Evolutionary conservation across 2,113 vertebrate genomes (phyloP), one percentile per base, ranked within the genome.

Genomic region (Pica pica): DNA sequence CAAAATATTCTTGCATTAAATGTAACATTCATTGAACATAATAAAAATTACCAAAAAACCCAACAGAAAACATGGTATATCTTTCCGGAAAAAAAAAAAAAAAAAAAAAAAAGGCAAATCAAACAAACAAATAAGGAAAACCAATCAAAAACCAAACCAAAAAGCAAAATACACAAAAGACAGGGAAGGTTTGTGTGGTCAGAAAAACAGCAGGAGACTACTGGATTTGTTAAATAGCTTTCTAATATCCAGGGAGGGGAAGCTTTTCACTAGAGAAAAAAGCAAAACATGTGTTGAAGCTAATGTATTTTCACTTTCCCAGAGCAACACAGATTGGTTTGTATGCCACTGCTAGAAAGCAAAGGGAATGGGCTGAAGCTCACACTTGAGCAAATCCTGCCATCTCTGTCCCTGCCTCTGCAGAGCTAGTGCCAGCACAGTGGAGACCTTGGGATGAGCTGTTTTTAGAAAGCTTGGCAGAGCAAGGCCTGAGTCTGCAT

Each of bases 401-500:
- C 9, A 39, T 55, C 27, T 37, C 77, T 65, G 41, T 44, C 68
- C 55, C 64, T 92, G 67, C 64, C 47, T 71, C 84, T 89, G 84
- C 90, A 87, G 55, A 70, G 63, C 41, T 33, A 16, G n/a, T 84
- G 70, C 63, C 79, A 94, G 80, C 73, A 75, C 11, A 42, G 52
- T 4, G 35, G 46, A 92, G 69, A 77, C 70, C 46, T 67, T 44
- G 46, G 71, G 82, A 93, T 46, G 55, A 75, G 71, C 87, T 89
- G 77, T 23, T 94, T 96, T 92, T 78, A 84, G 91, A 89, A 59
- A 50, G 30, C 57, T 76, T 80, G 80, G 68, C 91, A 91, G 41
- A 88, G 44, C 24, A 75, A 71, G 24, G 26, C 41, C 69, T 39
- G 24, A 31, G 41, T 31, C 31, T 90, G 60, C 81, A 91, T 83